Conservation (phyloP, 2,888 invertebrate species). For the Cinara cedri region DNA sequence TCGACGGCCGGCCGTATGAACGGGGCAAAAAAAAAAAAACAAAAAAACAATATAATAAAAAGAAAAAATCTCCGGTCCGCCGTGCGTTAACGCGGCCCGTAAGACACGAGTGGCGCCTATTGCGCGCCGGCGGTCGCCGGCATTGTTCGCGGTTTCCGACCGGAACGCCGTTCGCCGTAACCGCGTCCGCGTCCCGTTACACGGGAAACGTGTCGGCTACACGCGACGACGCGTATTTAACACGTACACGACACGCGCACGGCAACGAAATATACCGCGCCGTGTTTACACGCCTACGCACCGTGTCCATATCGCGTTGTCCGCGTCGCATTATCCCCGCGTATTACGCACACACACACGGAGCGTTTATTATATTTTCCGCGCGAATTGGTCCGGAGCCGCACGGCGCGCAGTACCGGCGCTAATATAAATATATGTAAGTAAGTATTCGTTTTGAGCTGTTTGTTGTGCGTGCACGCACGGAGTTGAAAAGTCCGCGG, state of each 20-base stretch:
- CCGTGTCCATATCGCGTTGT: not conserved
- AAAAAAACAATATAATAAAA: no score
- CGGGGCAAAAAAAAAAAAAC: not conserved
- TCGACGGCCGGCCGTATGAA: not conserved
- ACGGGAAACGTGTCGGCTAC: not conserved
- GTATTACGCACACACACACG: no score
- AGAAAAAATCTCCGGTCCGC: not conserved
- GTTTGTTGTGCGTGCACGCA: no score
- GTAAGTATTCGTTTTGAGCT: no score
- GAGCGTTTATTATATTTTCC: no score
- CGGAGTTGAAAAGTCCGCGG: no score
- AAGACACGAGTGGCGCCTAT: not conserved
- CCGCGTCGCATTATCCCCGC: not conserved
- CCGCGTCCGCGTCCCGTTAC: not conserved
- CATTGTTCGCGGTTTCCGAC: conserved; percentile 9
- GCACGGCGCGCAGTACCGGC: no score
- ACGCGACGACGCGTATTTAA: not conserved
- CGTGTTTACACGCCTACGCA: no score
- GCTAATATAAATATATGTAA: no score
- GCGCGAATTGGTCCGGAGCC: no score
- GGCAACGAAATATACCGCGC: not conserved
- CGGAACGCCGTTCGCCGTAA: conserved; percentile 1
- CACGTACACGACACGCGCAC: not conserved
- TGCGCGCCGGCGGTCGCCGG: not conserved
- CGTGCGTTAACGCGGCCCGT: not conserved